Base-by-base conservation (phyloP, 1,140 invertebrate genomes). In the Manduca sexta region DNA sequence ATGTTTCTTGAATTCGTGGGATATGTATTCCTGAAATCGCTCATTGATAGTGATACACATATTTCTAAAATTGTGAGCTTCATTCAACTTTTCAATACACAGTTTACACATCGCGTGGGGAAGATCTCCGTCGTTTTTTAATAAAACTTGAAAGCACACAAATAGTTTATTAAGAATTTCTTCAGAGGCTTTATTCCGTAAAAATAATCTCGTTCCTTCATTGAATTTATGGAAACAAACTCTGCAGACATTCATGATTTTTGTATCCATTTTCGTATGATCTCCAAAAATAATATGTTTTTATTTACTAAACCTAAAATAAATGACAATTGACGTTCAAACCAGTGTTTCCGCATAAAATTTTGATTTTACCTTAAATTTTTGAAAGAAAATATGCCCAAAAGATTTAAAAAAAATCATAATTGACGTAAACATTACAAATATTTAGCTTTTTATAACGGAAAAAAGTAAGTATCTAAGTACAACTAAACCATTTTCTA, bases 21-120 rank as follows among this genome's bases (percentile, higher is more conserved):
- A 37, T 56, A 38, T 12, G 33, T 31, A 43, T 13, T 13, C 11
- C 6, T 42, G 21, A 52, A 69, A 67, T 39, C 65, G 60, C 55
- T 70, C 52, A 57, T 77, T 56, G 41, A 69, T 74, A 37, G 58
- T 56, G 26, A 72, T 29, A 64, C 74, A 81, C 45, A 81, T 81
- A 15, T 63, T 42, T 26, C 69, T 58, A 52, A 84, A 79, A 41
- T 50, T 68, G 45, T 79, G 45, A 29, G 74, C 67, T 2, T 18
- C 52, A 33, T 74, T 58, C 43, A 81, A 56, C 47, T 79, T 77
- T 35, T 57, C 18, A 18, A 74, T 18, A 49, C 81, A 84, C 12
- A 49, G 44, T 7, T 45, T 42, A 42, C 81, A 84, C 50, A 84
- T 75, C 12, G 37, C 26, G 38, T 48, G 52, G 11, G 74, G 74